Evolutionary conservation across 2,797 vertebrate genomes (phyloP).

Genomic region (Macrochelys suwanniensis): DNA sequence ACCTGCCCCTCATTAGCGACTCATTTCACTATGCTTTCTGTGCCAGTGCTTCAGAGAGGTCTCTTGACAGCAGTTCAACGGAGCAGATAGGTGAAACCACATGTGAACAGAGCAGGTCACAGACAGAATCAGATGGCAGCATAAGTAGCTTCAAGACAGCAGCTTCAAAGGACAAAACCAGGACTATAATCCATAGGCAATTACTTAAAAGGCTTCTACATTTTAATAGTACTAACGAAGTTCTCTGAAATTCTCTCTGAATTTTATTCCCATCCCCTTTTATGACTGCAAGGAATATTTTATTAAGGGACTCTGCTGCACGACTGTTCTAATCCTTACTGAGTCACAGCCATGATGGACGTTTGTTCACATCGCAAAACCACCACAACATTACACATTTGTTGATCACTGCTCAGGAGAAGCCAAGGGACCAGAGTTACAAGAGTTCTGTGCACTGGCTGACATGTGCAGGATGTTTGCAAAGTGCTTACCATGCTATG

Average conservation of each 20-base stretch:
- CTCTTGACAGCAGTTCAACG: background rate
- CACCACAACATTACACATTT: background rate
- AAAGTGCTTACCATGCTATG: background rate
- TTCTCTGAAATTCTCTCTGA: slow-evolving; percentile 10
- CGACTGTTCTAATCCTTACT: background rate
- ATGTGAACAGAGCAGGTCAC: slow-evolving; percentile 8
- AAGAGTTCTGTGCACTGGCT: background rate
- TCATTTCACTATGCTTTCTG: background rate
- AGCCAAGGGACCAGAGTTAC: background rate
- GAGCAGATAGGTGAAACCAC: background rate
- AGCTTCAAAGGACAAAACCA: slow-evolving; percentile 20
- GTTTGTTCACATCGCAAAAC: background rate
- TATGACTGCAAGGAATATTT: slow-evolving; percentile 47
- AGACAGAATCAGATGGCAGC: background rate
- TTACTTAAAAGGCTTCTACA: background rate
- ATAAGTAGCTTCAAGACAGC: background rate
- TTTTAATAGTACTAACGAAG: slow-evolving; percentile 59
- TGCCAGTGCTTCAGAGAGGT: background rate
- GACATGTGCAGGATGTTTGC: background rate
- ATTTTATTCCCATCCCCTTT: slow-evolving; percentile 31
- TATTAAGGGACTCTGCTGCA: background rate
- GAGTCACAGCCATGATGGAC: background rate
- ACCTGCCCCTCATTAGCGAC: background rate
- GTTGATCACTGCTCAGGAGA: background rate
- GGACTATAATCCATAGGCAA: background rate